Evolutionary conservation across 1,140 invertebrate genomes (phyloP).

Genomic region (Hylaeus volcanicus): DNA sequence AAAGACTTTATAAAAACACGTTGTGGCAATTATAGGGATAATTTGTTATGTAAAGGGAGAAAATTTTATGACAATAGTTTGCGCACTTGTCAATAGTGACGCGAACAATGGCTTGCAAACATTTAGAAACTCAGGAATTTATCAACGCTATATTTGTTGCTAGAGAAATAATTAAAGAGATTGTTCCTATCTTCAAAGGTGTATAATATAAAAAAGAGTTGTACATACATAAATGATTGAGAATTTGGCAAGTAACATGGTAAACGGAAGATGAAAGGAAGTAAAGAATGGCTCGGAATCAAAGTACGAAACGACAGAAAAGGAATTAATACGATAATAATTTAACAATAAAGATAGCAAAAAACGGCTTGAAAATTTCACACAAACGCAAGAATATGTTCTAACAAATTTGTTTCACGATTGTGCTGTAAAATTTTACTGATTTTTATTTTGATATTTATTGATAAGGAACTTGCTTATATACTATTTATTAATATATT

Average conservation of each 20-base stretch:
- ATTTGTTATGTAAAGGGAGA: not conserved
- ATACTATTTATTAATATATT: not conserved
- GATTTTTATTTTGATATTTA: slow-evolving; percentile 40
- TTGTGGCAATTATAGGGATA: not conserved
- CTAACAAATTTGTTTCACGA: slow-evolving; percentile 19
- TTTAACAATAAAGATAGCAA: not conserved
- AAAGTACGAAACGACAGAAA: not conserved
- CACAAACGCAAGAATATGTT: not conserved
- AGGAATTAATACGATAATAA: not conserved
- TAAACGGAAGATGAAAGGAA: not conserved
- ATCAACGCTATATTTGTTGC: slow-evolving; percentile 8
- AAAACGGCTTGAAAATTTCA: not conserved
- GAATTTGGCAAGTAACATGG: not conserved
- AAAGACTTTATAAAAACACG: not conserved
- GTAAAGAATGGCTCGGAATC: not conserved
- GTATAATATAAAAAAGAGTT: slow-evolving; percentile 12
- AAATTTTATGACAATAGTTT: slow-evolving; percentile 28
- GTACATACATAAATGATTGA: slow-evolving; percentile 13
- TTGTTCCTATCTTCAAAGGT: slow-evolving; percentile 38
- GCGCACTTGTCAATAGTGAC: not conserved
- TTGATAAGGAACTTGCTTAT: slow-evolving; percentile 5
- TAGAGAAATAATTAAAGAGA: slow-evolving; percentile 28
- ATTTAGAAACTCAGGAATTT: slow-evolving; percentile 38
- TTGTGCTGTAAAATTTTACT: not conserved
- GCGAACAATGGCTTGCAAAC: not conserved